Percentiles rank a stretch among this genome's conserved stretches.
These are phyloP conservation scores for Eristalis arbustorum DNA, from an alignment of 2,888 invertebrate species.

Conservation along the genomic window DNA sequence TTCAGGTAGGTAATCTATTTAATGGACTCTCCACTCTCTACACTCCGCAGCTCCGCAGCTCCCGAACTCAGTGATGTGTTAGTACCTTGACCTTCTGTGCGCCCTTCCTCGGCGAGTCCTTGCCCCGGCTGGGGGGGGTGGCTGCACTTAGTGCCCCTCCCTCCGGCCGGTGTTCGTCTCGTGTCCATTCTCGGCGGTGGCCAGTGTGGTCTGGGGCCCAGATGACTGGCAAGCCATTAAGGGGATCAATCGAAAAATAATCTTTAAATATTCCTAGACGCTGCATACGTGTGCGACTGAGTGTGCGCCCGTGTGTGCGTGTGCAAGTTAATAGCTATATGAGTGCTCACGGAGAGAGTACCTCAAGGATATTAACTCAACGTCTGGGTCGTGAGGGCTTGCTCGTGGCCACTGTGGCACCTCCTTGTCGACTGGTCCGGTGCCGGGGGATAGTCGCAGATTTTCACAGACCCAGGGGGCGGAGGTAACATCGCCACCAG, in stretches of 20 bases:
- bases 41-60: not conserved
- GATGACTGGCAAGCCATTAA: conserved; percentile 50
- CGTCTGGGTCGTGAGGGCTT: not conserved
- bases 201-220: not conserved
- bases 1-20: conserved; percentile 70
- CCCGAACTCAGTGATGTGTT: not conserved
- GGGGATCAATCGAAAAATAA: conserved; percentile 58
- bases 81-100: conserved; percentile 64
- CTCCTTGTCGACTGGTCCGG: not conserved
- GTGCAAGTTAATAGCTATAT: conserved; percentile 27
- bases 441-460: not conserved
- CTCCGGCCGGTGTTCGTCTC: not conserved
- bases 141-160: conserved; percentile 39
- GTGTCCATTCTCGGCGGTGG: not conserved
- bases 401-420: not conserved
- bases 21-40: conserved; percentile 57
- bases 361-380: not conserved
- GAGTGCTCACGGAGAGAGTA: conserved; percentile 7
- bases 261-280: conserved; percentile 34
- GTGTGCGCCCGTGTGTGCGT: not conserved
- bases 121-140: not conserved
- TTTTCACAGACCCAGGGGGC: not conserved
- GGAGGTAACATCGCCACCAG: not conserved
- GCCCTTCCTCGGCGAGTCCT: conserved; percentile 17
- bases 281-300: not conserved